phyloP scores from a whole-genome alignment of 2,888 invertebrate species.

The Cataglyphis rosenhaueri region DNA sequence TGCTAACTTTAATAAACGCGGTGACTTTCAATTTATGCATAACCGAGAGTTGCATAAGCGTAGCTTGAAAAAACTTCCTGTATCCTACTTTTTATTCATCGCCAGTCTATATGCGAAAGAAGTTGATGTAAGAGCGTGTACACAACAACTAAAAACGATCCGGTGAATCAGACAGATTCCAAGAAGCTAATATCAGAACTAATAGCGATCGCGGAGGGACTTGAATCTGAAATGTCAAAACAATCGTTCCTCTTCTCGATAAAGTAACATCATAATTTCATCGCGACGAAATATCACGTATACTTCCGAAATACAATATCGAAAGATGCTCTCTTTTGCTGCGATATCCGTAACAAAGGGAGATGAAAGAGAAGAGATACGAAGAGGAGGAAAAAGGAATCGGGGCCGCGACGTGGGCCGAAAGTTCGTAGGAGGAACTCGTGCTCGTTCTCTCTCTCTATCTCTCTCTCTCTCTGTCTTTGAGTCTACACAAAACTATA shows the following conservation, averaged over 20 bases:
- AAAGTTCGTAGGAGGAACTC: constrained; percentile 75
- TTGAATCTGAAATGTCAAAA: not conserved
- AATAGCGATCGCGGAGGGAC: constrained; percentile 17
- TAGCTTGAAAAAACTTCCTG: constrained; percentile 61
- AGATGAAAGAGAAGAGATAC: not conserved
- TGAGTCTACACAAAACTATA: constrained; percentile 72
- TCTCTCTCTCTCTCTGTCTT: constrained; percentile 54
- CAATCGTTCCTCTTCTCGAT: not conserved
- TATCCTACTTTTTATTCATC: constrained; percentile 51
- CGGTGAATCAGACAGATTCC: constrained; percentile 63
- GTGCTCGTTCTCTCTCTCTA: constrained; percentile 62
- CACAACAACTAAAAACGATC: constrained; percentile 51
- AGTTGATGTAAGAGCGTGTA: constrained; percentile 66
- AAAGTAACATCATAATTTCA: not conserved
- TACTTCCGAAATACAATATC: not conserved
- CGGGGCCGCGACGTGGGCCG: constrained; percentile 73
- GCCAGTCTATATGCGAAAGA: constrained; percentile 18
- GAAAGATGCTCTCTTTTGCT: not conserved
- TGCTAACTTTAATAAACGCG: not conserved
- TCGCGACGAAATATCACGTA: not conserved
- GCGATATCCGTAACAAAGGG: not conserved
- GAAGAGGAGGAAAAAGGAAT: constrained; percentile 40
- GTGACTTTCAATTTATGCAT: constrained; percentile 23
- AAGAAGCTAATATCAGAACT: constrained; percentile 57
- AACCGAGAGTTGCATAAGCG: constrained; percentile 44